phyloP scores from a whole-genome alignment of 2,888 invertebrate species.

The Orthonychiurus folsomi region DNA sequence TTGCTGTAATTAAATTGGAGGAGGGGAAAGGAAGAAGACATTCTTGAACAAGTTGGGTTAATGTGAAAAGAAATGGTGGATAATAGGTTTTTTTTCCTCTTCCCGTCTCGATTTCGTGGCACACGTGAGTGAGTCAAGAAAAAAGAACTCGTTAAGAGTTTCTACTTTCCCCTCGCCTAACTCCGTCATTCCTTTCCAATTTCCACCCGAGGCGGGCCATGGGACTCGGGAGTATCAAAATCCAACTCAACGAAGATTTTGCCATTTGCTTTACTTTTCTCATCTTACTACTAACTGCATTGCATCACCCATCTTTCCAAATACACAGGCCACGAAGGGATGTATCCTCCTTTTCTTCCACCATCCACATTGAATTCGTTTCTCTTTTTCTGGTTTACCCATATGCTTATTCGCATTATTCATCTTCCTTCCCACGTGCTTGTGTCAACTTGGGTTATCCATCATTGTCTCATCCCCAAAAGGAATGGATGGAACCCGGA shows the following conservation, averaged over 20 bases:
- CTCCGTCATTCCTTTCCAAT: background rate
- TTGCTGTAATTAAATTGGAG: background rate
- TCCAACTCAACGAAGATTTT: background rate
- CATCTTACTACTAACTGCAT: background rate
- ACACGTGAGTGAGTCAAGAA: background rate
- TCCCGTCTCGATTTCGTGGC: background rate
- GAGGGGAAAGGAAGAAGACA: background rate
- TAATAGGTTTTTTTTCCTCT: background rate
- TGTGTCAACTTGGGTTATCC: background rate
- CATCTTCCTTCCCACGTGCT: background rate
- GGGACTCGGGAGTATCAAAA: background rate
- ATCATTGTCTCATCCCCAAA: too few species aligned
- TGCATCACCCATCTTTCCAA: too few species aligned
- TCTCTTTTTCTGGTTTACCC: background rate
- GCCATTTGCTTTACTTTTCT: background rate
- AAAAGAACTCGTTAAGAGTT: conserved; percentile 1
- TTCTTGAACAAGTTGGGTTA: conserved; percentile 5
- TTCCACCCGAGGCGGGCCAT: background rate
- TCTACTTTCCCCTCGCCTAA: background rate
- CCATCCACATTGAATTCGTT: background rate
- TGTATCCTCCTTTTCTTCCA: background rate
- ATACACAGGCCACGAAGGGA: background rate
- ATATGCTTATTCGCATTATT: background rate
- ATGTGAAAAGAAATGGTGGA: background rate
- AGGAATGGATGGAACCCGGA: too few species aligned